A percentile compares a stretch with the other conserved stretches of the same genome.
These are phyloP conservation scores for Agrochola lota DNA, from an alignment of 2,888 invertebrate species.

Conservation along the genomic window DNA sequence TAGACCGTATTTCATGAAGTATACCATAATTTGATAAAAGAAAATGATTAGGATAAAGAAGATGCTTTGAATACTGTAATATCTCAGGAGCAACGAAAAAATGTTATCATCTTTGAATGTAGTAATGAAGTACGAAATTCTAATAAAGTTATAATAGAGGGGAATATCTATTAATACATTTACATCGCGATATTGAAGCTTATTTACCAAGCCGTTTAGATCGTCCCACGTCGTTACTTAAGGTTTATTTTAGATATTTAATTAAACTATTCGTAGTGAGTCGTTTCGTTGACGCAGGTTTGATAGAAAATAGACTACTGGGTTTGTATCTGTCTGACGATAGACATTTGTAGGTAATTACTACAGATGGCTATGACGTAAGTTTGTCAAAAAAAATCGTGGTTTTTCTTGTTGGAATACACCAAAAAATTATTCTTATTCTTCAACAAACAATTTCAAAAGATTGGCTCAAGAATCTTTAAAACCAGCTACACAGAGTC, in stretches of 20 bases:
- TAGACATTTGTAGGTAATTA: neutral
- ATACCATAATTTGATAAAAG: conserved; percentile 5
- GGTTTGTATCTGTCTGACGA: neutral
- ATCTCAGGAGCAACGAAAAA: neutral
- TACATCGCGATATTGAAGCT: neutral
- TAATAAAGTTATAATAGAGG: neutral
- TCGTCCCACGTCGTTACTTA: neutral
- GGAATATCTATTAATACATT: conserved; percentile 14
- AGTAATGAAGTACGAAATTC: neutral
- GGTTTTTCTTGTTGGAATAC: neutral
- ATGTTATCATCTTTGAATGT: too few species aligned
- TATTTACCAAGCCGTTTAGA: conserved; percentile 28
- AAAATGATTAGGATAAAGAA: neutral
- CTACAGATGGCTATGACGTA: neutral
- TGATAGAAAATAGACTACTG: conserved; percentile 31
- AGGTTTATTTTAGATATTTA: conserved; percentile 28
- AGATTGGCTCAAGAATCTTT: neutral
- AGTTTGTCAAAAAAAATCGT: too few species aligned
- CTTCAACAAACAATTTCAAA: neutral
- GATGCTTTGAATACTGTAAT: conserved; percentile 13
- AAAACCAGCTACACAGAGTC: neutral
- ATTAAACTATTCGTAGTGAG: conserved; percentile 10
- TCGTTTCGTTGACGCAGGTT: conserved; percentile 15
- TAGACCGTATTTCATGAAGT: conserved; percentile 16
- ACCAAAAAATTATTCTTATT: neutral